These are phyloP conservation scores for Mamestra configurata DNA, from an alignment of 1,140 invertebrate species.

Conservation along the genomic window DNA sequence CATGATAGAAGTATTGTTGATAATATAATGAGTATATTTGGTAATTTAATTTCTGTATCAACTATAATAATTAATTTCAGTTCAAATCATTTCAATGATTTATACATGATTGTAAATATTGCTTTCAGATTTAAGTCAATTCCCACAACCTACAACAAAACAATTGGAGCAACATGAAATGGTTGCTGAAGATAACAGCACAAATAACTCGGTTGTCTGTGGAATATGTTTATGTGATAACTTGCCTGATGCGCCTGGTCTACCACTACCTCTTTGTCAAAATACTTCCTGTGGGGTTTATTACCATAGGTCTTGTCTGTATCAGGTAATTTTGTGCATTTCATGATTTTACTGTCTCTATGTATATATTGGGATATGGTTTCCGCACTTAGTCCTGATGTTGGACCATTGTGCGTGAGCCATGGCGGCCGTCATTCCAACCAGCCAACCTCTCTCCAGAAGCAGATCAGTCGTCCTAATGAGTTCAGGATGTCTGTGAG, in stretches of 20 bases:
- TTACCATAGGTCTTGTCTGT: slow-evolving; percentile 75
- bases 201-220: slow-evolving; percentile 53
- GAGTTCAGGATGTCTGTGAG: too few species aligned
- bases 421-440: too few species aligned
- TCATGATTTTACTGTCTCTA: too few species aligned
- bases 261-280: slow-evolving; percentile 73
- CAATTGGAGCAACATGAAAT: background rate
- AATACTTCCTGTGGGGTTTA: slow-evolving; percentile 72
- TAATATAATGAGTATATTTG: slow-evolving; percentile 74
- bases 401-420: too few species aligned
- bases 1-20: slow-evolving; percentile 79
- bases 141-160: slow-evolving; percentile 10
- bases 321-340: slow-evolving; percentile 61
- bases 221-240: slow-evolving; percentile 73
- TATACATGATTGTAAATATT: slow-evolving; percentile 2
- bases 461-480: too few species aligned
- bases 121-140: slow-evolving; percentile 26
- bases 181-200: background rate
- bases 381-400: too few species aligned
- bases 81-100: background rate
- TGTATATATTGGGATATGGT: too few species aligned
- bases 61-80: too few species aligned
- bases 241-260: slow-evolving; percentile 61
- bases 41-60: slow-evolving; percentile 57
- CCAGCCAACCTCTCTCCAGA: too few species aligned